Evolutionary conservation across 30 jellyfish, hydroid and myxozoan genomes (phyloP), one percentile per base, ranked within the genome.

Genomic region (Aurelia aurita complex sp. Pacific): DNA sequence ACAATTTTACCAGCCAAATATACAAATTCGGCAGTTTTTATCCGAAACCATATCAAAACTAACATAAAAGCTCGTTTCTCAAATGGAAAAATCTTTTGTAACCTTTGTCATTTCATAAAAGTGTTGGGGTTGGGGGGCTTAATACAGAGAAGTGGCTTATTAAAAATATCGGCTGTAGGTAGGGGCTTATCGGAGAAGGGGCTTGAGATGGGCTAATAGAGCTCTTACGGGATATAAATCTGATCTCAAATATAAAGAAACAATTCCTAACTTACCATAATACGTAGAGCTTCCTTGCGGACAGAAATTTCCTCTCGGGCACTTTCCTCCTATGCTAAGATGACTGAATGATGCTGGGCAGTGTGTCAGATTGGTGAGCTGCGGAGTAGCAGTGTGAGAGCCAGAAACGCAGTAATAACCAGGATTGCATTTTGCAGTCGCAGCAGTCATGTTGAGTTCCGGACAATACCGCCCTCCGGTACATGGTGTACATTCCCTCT

Each of bases 391-490:
- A 18, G 97, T 73, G 75, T 94, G 90, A 55, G 90, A 85, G 59
- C 98, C 98, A 6, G 92, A 84, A 2, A 94, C 89, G 64, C 98
- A 94, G 68, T 88, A 94, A 77, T 94, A 94, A 10, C 98, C 98
- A 29, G 83, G 85, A 33, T 60, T 65, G 67, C 98, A 94, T 18
- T 82, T 52, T n/a, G 96, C 97, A 50, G 86, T 64, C 14, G 94
- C 87, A 13, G 87, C 73, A 32, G 96, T 94, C 40, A 74, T 18
- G 76, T 85, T 88, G 86, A 73, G 64, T 10, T 72, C 43, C 10
- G 59, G 72, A 67, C 98, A 94, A 74, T 15, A 94, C 82, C 70
- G 79, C 6, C 98, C 98, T 12, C 88, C 74, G 11, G 65, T 94
- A 70, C 98, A 94, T 11, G 98, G 97, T 53, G 81, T 70, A 91